Conservation (phyloP, 2,888 invertebrate species). For the Agrochola litura region DNA sequence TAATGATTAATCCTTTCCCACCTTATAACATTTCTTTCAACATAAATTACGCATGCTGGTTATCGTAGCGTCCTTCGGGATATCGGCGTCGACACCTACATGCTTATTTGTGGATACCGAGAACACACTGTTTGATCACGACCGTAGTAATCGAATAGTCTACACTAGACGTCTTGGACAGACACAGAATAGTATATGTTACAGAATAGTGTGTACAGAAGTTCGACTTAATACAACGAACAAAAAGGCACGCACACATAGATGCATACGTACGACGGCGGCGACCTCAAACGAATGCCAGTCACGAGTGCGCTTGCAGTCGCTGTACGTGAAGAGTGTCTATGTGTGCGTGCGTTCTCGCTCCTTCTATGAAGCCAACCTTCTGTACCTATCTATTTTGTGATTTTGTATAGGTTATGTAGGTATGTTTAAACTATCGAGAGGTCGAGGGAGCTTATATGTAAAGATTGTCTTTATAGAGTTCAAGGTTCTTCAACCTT, state of each 20-base stretch:
- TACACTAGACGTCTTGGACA: constrained; percentile 41
- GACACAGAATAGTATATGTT: not conserved
- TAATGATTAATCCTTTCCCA: no score
- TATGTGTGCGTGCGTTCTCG: no score
- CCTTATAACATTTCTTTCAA: not conserved
- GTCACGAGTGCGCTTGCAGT: not conserved
- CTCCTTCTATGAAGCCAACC: rapidly evolving
- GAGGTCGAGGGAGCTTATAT: constrained; percentile 12
- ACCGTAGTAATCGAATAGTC: constrained; percentile 67
- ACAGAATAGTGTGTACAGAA: constrained; percentile 1
- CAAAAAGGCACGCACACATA: not conserved
- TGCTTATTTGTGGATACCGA: constrained; percentile 37
- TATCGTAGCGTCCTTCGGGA: constrained; percentile 6
- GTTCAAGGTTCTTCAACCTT: not conserved
- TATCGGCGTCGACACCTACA: constrained; percentile 13
- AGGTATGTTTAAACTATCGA: constrained; percentile 11
- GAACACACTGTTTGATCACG: constrained; percentile 66
- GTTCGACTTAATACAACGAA: not conserved
- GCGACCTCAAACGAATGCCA: not conserved
- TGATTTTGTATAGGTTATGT: not conserved
- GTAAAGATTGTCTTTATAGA: constrained; percentile 19
- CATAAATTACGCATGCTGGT: not conserved
- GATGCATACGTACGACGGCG: not conserved
- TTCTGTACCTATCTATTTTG: not conserved
- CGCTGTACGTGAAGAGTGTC: not conserved